A percentile compares a stretch with the other conserved stretches of the same genome.
phyloP scores from a whole-genome alignment of 1,140 invertebrate species.

The Grapholita molesta region DNA sequence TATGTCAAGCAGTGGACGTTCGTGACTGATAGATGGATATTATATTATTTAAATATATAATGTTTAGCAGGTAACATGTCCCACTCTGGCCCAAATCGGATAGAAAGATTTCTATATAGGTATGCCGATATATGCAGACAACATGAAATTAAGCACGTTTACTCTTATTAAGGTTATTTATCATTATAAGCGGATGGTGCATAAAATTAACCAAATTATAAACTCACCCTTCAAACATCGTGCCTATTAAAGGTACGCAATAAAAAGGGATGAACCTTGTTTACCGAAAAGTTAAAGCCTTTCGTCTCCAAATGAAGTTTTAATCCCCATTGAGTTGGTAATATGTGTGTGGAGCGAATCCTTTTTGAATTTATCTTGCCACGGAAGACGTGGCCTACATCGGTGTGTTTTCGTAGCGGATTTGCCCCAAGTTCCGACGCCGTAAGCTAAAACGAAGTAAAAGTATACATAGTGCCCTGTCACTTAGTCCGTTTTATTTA shows the following conservation, averaged over 20 bases:
- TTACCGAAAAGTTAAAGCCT: constrained; percentile 53
- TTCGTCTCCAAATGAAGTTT: constrained; percentile 62
- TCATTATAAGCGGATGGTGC: neutral
- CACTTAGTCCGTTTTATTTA: neutral
- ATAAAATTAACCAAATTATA: neutral
- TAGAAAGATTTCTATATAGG: too few species aligned
- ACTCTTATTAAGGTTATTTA: neutral
- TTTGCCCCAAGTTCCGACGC: constrained; percentile 46
- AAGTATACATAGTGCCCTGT: neutral
- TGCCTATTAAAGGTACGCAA: constrained; percentile 25
- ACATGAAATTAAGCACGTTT: neutral
- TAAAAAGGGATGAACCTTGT: constrained; percentile 53
- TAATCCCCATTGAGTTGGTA: constrained; percentile 72
- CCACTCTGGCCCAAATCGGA: too few species aligned
- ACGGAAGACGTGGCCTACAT: constrained; percentile 60
- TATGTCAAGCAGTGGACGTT: too few species aligned
- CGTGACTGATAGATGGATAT: too few species aligned
- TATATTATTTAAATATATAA: too few species aligned
- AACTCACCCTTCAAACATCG: neutral
- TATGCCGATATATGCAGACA: too few species aligned
- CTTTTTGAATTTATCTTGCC: constrained; percentile 69
- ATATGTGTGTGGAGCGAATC: constrained; percentile 56
- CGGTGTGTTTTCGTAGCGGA: constrained; percentile 72
- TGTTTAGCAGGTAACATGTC: too few species aligned
- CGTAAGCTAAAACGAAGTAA: neutral